phyloP scores from a whole-genome alignment of 2,113 vertebrate species.

The Triplophysa dalaica region DNA sequence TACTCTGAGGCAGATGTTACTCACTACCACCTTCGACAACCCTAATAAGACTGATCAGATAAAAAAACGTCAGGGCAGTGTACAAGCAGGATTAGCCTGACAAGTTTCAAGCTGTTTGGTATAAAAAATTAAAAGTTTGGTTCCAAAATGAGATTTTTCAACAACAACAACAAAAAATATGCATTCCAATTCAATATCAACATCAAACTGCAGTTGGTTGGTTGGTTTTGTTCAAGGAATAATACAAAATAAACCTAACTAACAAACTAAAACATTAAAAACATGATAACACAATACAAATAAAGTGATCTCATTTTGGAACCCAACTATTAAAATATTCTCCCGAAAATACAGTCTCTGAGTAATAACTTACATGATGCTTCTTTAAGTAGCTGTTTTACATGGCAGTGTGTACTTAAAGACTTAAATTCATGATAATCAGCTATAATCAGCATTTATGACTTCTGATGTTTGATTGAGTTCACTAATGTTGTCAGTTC shows the following conservation, averaged over 20 bases:
- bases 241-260: too few relatives aligned
- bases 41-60: slow-evolving; percentile 1
- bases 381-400: slow-evolving; percentile 24
- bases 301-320: too few relatives aligned
- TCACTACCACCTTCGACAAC: not conserved
- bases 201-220: too few relatives aligned
- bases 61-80: not conserved
- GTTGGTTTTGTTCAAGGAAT: too few relatives aligned
- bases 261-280: too few relatives aligned
- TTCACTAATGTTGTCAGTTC: not conserved
- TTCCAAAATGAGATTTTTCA: too few relatives aligned
- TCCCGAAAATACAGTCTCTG: not conserved
- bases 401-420: not conserved
- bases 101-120: slow-evolving; percentile 4
- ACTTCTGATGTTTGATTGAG: slow-evolving; percentile 9
- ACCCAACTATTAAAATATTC: not conserved
- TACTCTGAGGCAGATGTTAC: not conserved
- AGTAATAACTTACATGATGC: slow-evolving; percentile 14
- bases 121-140: not conserved
- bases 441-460: not conserved
- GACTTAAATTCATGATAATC: not conserved
- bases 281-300: too few relatives aligned
- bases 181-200: too few relatives aligned
- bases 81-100: slow-evolving; percentile 10
- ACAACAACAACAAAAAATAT: too few relatives aligned